Evolutionary conservation across 2,888 invertebrate genomes (phyloP).

Genomic region (Parnassius glacialis): DNA sequence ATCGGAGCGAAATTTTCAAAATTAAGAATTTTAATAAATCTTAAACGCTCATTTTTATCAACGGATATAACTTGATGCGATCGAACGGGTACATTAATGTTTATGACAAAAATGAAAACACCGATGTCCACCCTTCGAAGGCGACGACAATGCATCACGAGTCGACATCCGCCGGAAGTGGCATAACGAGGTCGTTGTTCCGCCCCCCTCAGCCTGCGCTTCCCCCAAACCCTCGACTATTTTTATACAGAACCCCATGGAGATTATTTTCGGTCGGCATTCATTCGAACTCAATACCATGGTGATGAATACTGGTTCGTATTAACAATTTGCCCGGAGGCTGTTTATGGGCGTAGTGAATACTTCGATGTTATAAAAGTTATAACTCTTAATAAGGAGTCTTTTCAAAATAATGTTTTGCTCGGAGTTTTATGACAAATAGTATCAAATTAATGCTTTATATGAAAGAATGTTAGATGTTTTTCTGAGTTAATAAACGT

Average conservation of each 20-base stretch:
- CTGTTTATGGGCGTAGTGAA: slow-evolving; percentile 47
- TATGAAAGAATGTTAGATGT: not conserved
- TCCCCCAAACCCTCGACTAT: slow-evolving; percentile 34
- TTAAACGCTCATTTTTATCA: no score
- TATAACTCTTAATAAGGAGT: slow-evolving; percentile 42
- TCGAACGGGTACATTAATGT: slow-evolving; percentile 53
- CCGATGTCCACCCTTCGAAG: slow-evolving; percentile 66
- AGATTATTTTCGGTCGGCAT: slow-evolving; percentile 68
- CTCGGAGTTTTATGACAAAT: slow-evolving; percentile 8
- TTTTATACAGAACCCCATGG: slow-evolving; percentile 50
- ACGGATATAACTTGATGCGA: not conserved
- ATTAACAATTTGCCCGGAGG: slow-evolving; percentile 70
- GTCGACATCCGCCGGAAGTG: slow-evolving; percentile 76
- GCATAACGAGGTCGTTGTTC: slow-evolving; percentile 78
- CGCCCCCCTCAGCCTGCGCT: slow-evolving; percentile 42
- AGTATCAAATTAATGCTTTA: slow-evolving; percentile 2
- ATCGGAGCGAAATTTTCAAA: no score
- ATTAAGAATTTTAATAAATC: no score
- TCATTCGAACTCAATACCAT: slow-evolving; percentile 66
- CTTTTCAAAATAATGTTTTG: slow-evolving; percentile 31
- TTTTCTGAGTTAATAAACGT: not conserved
- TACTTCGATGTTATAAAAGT: slow-evolving; percentile 42
- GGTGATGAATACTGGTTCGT: slow-evolving; percentile 69
- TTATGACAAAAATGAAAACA: slow-evolving; percentile 66
- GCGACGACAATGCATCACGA: slow-evolving; percentile 73